phyloP scores from a whole-genome alignment of 1,140 invertebrate species.

The Maconellicoccus hirsutus region DNA sequence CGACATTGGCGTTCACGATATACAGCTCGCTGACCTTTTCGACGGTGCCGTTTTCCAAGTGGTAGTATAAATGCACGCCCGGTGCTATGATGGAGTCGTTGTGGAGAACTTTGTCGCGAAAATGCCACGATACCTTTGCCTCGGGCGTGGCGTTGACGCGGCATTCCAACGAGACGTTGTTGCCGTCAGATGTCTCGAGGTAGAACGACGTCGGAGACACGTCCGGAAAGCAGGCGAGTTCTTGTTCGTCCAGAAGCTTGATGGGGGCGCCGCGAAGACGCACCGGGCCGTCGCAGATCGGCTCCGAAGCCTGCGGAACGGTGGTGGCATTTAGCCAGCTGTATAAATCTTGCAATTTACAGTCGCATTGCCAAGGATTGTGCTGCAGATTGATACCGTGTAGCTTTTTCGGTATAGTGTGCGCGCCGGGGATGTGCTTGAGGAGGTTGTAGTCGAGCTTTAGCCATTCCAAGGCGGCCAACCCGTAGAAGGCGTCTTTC shows the following conservation, averaged over 20 bases:
- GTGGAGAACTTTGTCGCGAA: constrained; percentile 57
- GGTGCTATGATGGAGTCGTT: constrained; percentile 52
- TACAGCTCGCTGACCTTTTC: constrained; percentile 62
- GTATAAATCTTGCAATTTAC: constrained; percentile 59
- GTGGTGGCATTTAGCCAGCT: constrained; percentile 63
- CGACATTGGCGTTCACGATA: constrained; percentile 56
- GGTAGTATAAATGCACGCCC: constrained; percentile 52
- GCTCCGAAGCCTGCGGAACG: constrained; percentile 54
- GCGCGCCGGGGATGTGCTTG: constrained; percentile 50
- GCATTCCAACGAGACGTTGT: constrained; percentile 65
- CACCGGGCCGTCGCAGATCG: constrained; percentile 57
- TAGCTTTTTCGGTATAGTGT: constrained; percentile 56
- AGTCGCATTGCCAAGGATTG: constrained; percentile 84
- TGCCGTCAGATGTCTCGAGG: constrained; percentile 61
- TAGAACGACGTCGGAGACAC: constrained; percentile 55
- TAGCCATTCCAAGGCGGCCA: constrained; percentile 70
- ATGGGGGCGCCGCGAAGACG: constrained; percentile 53
- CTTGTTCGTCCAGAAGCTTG: constrained; percentile 51
- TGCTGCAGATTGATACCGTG: constrained; percentile 67
- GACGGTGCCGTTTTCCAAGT: constrained; percentile 50
- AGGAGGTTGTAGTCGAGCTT: constrained; percentile 70
- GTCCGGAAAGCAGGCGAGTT: constrained; percentile 71
- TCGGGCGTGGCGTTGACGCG: constrained; percentile 63
- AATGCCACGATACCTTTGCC: constrained; percentile 65
- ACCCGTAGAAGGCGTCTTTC: constrained; percentile 64